phyloP scores from a whole-genome alignment of 2,113 vertebrate species.

The Pterocles orientalis region DNA sequence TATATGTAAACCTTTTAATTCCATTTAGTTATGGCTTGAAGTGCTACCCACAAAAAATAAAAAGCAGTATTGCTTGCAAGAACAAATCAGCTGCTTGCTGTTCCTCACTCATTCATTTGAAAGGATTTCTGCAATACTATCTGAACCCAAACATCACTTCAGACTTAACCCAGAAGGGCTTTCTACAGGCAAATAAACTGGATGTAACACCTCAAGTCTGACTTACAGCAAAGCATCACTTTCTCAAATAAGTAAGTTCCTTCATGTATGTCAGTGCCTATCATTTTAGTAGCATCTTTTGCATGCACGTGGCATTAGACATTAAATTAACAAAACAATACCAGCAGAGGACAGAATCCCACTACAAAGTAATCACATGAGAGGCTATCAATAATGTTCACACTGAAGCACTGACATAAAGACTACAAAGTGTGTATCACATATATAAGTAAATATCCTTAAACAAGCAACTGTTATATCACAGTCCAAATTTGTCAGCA shows the following conservation, averaged over 20 bases:
- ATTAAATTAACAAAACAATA: slow-evolving; percentile 35
- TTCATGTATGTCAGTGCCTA: not conserved
- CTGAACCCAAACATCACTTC: slow-evolving; percentile 19
- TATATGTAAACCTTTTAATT: not conserved
- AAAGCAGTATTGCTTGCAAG: not conserved
- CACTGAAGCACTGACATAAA: not conserved
- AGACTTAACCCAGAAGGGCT: not conserved
- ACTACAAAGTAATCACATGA: slow-evolving; percentile 9
- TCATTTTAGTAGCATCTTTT: not conserved
- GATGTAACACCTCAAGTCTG: not conserved
- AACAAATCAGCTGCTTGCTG: not conserved
- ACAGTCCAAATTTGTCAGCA: slow-evolving; percentile 8
- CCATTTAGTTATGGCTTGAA: not conserved
- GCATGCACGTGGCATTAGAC: not conserved
- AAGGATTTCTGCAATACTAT: slow-evolving; percentile 4
- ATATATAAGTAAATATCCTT: not conserved
- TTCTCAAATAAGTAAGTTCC: slow-evolving; percentile 4
- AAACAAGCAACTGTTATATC: slow-evolving; percentile 23
- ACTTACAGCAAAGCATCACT: not conserved
- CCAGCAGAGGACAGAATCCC: slow-evolving; percentile 58
- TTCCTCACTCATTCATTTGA: not conserved
- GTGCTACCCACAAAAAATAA: not conserved
- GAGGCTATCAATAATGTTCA: not conserved
- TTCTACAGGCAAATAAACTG: not conserved
- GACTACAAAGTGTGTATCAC: not conserved